phyloP scores from a whole-genome alignment of 2,113 vertebrate genomes.

The Octodon degus region DNA sequence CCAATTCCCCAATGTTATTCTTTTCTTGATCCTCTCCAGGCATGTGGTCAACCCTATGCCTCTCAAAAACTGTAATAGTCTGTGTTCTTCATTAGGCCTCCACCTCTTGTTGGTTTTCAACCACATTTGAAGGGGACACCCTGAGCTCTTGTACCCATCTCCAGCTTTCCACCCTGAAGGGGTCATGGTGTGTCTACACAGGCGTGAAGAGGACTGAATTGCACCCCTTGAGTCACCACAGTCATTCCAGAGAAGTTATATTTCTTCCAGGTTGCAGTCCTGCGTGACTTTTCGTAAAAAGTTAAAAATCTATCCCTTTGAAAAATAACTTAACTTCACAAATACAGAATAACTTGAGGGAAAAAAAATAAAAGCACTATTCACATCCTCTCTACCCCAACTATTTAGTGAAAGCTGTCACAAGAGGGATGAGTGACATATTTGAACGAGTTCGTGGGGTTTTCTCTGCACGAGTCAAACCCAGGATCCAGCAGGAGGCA shows the following conservation, averaged over 20 bases:
- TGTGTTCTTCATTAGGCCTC: not conserved
- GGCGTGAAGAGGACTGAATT: not conserved
- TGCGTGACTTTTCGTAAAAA: constrained; percentile 67
- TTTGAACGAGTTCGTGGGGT: constrained; percentile 74
- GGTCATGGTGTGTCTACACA: not conserved
- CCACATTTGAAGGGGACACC: not conserved
- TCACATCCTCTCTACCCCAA: constrained; percentile 75
- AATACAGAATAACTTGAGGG: constrained; percentile 67
- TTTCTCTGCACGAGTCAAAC: constrained; percentile 75
- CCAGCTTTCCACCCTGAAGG: not conserved
- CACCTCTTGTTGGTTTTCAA: not conserved
- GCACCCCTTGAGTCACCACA: not conserved
- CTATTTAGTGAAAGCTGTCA: constrained; percentile 77
- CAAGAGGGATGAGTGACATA: constrained; percentile 74
- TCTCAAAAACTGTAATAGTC: not conserved
- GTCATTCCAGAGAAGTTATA: not conserved
- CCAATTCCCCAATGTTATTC: not conserved
- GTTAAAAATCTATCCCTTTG: constrained; percentile 72
- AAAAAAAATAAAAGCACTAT: constrained; percentile 69
- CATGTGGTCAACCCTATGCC: not conserved
- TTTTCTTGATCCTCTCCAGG: not conserved
- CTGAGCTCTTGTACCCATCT: not conserved
- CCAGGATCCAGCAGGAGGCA: constrained; percentile 68
- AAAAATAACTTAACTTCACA: constrained; percentile 72
- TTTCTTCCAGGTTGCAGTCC: not conserved